Conservation (phyloP, 2,888 invertebrate species). For the Thumatha senex region DNA sequence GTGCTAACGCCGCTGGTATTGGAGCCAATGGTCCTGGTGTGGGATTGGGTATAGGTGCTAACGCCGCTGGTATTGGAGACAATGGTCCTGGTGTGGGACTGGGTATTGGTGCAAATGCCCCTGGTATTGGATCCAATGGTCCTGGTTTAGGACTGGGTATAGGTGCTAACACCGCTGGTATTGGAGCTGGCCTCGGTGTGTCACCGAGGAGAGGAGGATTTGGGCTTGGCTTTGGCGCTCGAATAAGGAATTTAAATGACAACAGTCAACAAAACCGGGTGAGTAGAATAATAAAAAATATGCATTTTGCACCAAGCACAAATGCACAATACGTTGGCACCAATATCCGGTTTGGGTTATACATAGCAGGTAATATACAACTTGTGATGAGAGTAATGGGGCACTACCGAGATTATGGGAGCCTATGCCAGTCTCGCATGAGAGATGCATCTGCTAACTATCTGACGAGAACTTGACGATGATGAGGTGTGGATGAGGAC, state of each 20-base stretch:
- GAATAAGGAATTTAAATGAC: slow-evolving; percentile 60
- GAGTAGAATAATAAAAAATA: slow-evolving; percentile 2
- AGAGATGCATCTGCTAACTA: too few relatives aligned
- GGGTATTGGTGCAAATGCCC: not conserved
- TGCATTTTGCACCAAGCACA: too few relatives aligned
- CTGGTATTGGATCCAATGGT: not conserved
- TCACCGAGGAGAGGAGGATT: slow-evolving; percentile 7
- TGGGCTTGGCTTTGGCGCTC: slow-evolving; percentile 61
- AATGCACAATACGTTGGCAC: too few relatives aligned
- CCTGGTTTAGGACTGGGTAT: not conserved
- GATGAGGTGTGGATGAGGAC: too few relatives aligned
- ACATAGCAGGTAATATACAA: too few relatives aligned
- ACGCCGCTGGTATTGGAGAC: not conserved
- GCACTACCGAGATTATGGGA: too few relatives aligned
- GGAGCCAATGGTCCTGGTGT: not conserved
- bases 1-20: not conserved
- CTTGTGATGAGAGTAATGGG: too few relatives aligned
- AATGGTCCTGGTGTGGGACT: not conserved
- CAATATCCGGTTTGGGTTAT: too few relatives aligned
- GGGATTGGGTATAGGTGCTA: not conserved
- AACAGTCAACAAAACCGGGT: slow-evolving; percentile 63
- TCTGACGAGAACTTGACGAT: too few relatives aligned
- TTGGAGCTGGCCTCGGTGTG: not conserved
- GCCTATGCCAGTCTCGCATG: too few relatives aligned
- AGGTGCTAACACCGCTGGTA: not conserved